A percentile compares a stretch with the other conserved stretches of the same genome.
phyloP scores from a whole-genome alignment of 2,113 vertebrate species.

The Psilopogon haemacephalus region DNA sequence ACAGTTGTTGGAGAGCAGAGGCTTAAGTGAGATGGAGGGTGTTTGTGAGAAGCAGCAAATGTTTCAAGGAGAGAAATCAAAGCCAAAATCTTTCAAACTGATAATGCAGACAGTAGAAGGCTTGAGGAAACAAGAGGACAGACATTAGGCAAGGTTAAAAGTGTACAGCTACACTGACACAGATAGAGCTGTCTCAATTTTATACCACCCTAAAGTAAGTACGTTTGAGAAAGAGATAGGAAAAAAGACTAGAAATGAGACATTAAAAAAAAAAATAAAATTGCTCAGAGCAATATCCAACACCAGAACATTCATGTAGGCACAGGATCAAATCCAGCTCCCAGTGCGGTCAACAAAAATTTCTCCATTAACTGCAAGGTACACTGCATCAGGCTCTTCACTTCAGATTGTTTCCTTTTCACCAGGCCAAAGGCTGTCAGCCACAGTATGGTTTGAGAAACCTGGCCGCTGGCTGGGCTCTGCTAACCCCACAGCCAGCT shows the following conservation, averaged over 20 bases:
- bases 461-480: not conserved
- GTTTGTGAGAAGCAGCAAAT: not conserved
- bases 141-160: not conserved
- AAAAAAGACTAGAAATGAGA: not conserved
- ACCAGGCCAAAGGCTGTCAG: not conserved
- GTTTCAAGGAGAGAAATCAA: not conserved
- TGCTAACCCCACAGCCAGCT: constrained; percentile 4
- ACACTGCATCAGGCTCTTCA: not conserved
- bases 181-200: not conserved
- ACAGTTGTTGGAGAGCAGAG: not conserved
- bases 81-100: not conserved
- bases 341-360: constrained; percentile 10
- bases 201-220: not conserved
- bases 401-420: not conserved
- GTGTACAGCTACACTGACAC: not conserved
- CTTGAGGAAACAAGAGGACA: not conserved
- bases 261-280: not conserved
- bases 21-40: not conserved
- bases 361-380: constrained; percentile 40
- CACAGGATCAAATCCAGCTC: constrained; percentile 32
- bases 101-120: not conserved
- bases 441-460: not conserved
- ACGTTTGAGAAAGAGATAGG: not conserved
- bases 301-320: not conserved
- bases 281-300: not conserved